Evolutionary conservation across 30 jellyfish, hydroid and myxozoan genomes (phyloP).

Genomic region (Cassiopea xamachana): DNA sequence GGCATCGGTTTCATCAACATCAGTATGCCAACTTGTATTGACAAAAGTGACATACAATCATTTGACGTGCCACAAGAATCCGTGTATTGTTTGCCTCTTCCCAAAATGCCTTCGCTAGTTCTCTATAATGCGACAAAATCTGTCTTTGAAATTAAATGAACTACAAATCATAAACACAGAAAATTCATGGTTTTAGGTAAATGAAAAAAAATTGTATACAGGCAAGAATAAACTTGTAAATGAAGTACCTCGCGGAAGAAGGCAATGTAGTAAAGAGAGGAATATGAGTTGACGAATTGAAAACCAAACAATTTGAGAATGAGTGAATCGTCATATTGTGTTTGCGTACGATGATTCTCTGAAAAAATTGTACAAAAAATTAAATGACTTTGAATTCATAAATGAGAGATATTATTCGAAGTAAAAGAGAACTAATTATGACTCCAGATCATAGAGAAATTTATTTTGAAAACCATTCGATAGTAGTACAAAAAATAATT

Average conservation of each 20-base stretch:
- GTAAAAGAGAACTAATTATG: not conserved
- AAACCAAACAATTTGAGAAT: constrained; percentile 89
- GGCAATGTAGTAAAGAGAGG: constrained; percentile 91
- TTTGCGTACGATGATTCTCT: constrained; percentile 90
- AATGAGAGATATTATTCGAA: not conserved
- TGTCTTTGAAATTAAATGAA: not conserved
- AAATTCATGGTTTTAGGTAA: too few species aligned
- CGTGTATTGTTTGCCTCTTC: constrained; percentile 77
- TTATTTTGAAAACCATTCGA: not conserved
- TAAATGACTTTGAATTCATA: too few species aligned
- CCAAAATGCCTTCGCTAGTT: constrained; percentile 80
- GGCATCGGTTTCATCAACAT: constrained; percentile 96
- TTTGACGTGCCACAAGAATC: constrained; percentile 86
- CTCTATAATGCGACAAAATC: constrained; percentile 29
- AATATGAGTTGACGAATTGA: constrained; percentile 87
- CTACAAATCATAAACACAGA: too few species aligned
- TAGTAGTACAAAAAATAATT: not conserved
- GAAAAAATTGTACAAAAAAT: not conserved
- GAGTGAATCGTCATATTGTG: constrained; percentile 90
- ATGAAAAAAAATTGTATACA: too few species aligned
- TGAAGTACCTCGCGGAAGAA: constrained; percentile 88
- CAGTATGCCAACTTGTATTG: constrained; percentile 91
- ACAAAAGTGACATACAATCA: constrained; percentile 88
- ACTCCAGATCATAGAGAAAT: not conserved
- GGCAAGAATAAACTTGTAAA: too few species aligned